A percentile compares a stretch with the other conserved stretches of the same genome.
Conservation (phyloP, 1,140 invertebrate genomes). For the Olivierus martensii region DNA sequence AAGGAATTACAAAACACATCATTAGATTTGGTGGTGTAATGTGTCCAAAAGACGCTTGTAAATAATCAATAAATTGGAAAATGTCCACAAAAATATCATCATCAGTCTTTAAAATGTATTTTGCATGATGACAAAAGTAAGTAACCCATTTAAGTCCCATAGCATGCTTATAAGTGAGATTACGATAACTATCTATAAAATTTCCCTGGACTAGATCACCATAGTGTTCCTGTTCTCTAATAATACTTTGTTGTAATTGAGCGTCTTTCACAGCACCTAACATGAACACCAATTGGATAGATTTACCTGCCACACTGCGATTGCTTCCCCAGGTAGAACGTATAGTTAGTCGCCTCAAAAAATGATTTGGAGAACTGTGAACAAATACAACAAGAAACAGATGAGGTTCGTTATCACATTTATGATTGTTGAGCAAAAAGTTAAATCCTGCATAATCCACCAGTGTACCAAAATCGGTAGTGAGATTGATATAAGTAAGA, state of each 20-base stretch:
- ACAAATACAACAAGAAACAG: constrained; percentile 24
- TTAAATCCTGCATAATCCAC: constrained; percentile 18
- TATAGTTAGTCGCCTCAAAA: constrained; percentile 28
- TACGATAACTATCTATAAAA: constrained; percentile 64
- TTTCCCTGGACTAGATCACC: constrained; percentile 37
- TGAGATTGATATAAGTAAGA: too few relatives aligned
- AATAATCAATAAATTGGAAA: constrained; percentile 44
- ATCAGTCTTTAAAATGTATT: constrained; percentile 63
- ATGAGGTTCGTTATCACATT: constrained; percentile 9
- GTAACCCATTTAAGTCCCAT: constrained; percentile 70
- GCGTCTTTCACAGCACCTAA: constrained; percentile 40
- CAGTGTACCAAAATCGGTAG: constrained; percentile 13
- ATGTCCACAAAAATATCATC: constrained; percentile 66
- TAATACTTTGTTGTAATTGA: constrained; percentile 11
- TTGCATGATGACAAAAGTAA: constrained; percentile 43
- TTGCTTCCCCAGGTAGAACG: constrained; percentile 49
- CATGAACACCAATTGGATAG: constrained; percentile 41
- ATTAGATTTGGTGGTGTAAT: constrained; percentile 15
- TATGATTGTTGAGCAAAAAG: constrained; percentile 18
- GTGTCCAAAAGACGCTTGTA: constrained; percentile 28
- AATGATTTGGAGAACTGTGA: constrained; percentile 31
- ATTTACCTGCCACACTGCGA: constrained; percentile 29
- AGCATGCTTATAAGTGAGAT: constrained; percentile 71
- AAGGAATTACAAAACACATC: constrained; percentile 19
- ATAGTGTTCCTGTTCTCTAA: constrained; percentile 22